phyloP scores from a whole-genome alignment of 2,888 invertebrate genomes.

The Hemaris fuciformis region DNA sequence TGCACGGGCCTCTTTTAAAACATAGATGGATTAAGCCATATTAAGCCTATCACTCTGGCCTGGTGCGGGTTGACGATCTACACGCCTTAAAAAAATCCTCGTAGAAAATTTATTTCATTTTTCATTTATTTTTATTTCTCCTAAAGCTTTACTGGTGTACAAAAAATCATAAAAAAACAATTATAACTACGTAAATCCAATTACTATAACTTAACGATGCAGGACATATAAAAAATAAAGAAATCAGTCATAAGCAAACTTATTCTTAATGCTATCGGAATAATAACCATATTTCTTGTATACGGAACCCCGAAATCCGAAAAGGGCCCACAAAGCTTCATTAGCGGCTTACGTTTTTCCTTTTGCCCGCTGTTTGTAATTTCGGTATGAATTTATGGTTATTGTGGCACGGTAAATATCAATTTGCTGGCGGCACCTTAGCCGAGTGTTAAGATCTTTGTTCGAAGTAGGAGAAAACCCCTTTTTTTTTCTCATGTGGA shows the following conservation, averaged over 20 bases:
- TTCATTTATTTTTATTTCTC: too few relatives aligned
- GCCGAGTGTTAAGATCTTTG: constrained; percentile 16
- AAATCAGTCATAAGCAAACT: background rate
- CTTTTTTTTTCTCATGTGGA: too few relatives aligned
- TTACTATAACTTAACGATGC: too few relatives aligned
- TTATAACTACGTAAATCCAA: too few relatives aligned
- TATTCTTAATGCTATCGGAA: background rate
- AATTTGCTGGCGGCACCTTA: constrained; percentile 48
- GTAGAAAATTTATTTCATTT: too few relatives aligned
- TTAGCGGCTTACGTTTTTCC: constrained; percentile 26
- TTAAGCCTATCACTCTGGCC: too few relatives aligned
- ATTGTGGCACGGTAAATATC: constrained; percentile 49
- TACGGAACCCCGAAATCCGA: background rate
- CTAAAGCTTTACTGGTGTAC: too few relatives aligned
- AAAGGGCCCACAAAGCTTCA: constrained; percentile 32
- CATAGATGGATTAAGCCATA: too few relatives aligned
- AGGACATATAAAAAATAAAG: background rate
- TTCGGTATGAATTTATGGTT: constrained; percentile 36
- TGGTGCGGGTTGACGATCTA: too few relatives aligned
- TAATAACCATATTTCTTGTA: background rate
- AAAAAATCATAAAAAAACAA: too few relatives aligned
- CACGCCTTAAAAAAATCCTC: too few relatives aligned
- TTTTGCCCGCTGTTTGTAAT: constrained; percentile 28
- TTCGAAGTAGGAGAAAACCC: background rate
- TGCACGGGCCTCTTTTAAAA: too few relatives aligned